phyloP scores from a whole-genome alignment of 1,140 invertebrate species.

The Bombus affinis region DNA sequence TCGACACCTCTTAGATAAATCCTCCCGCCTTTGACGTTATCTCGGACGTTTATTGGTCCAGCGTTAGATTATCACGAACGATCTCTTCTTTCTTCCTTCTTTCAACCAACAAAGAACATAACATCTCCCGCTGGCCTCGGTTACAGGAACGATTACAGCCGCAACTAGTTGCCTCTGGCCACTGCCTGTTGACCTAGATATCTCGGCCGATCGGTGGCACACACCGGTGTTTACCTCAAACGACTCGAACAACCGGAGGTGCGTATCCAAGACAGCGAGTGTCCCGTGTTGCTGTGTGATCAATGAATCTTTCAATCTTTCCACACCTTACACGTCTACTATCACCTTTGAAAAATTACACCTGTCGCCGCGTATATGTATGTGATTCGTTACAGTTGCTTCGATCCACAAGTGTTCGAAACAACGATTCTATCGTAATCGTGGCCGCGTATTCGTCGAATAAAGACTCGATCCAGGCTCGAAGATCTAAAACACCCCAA shows the following conservation, averaged over 20 bases:
- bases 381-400: neutral
- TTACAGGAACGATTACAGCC: slow-evolving; percentile 4
- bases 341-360: neutral
- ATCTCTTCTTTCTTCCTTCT: neutral
- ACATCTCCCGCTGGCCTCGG: neutral
- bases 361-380: neutral
- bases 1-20: neutral
- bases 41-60: neutral
- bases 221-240: slow-evolving; percentile 24
- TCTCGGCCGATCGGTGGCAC: slow-evolving; percentile 14
- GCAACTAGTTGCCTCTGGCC: slow-evolving; percentile 39
- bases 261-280: slow-evolving; percentile 19
- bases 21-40: neutral
- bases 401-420: slow-evolving; percentile 29
- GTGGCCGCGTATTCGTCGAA: neutral
- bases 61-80: neutral
- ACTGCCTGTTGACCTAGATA: slow-evolving; percentile 15
- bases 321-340: neutral
- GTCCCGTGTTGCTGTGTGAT: neutral
- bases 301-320: slow-evolving; percentile 25
- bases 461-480: neutral
- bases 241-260: neutral
- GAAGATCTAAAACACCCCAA: neutral
- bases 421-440: neutral
- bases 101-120: neutral